Base-by-base conservation (phyloP, 2,888 invertebrate genomes). In the Acheta domesticus region DNA sequence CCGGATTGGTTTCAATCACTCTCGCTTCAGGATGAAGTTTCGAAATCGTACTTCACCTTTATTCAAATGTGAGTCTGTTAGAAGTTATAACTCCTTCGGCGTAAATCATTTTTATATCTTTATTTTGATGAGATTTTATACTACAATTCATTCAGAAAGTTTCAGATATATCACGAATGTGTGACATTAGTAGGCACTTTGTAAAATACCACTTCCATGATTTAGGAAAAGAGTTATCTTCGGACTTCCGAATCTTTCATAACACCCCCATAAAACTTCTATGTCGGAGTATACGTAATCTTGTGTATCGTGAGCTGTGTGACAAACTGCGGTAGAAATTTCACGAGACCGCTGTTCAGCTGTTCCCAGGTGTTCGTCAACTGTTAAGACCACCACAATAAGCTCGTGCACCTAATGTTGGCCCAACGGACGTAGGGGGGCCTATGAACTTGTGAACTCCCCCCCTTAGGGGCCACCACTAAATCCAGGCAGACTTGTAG, bases 51-150 rank as follows among this genome's bases (percentile, higher is more conserved):
- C 36, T 62, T 62, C n/a, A 19, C n/a, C 62, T 62, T 62, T 62
- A 62, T 62, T 62, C n/a, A 62, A 36, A 36, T 36, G 36, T n/a
- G 62, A 19, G 62, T 62, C 62, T 62, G 62, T 62, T 62, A 62
- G n/a, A 62, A 62, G n/a, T n/a, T 19, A 19, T 19, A 62, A 19
- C 16, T 62, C 62, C n/a, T 62, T n/a, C 14, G 4, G n/a, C 14
- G 62, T 62, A 62, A 62, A 62, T 62, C 62, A 19, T n/a, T 62
- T 62, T 62, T n/a, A 62, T 62, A n/a, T 62, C 62, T 62, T 62
- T n/a, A 62, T n/a, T 62, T 62, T 62, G 62, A 62, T n/a, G n/a
- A 62, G 62, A 62, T 62, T 62, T n/a, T 62, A 62, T 62, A 62
- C n/a, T n/a, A 62, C 62, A 19, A 62, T 62, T 62, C 62, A 62